These are phyloP conservation scores for Heliconius nattereri DNA, from an alignment of 1,140 invertebrate species.

Conservation along the genomic window DNA sequence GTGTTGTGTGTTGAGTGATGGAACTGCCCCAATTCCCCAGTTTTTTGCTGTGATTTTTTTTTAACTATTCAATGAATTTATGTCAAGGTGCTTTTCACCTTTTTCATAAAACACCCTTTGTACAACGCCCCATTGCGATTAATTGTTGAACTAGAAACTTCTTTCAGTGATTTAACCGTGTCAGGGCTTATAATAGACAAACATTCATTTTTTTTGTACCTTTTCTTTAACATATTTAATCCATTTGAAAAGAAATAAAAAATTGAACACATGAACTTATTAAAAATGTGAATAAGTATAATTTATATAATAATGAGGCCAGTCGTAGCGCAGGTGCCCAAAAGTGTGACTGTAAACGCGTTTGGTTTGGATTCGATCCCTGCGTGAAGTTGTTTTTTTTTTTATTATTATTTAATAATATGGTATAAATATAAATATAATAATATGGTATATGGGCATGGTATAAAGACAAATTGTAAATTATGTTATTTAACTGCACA, in stretches of 20 bases:
- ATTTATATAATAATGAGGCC: too few species aligned
- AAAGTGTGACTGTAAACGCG: too few species aligned
- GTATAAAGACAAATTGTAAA: neutral
- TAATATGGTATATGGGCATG: too few species aligned
- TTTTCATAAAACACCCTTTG: slow-evolving; percentile 16
- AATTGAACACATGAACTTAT: neutral
- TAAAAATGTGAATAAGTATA: too few species aligned
- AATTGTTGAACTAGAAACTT: slow-evolving; percentile 49
- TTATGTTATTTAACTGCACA: neutral
- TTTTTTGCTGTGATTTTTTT: neutral
- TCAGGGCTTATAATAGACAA: slow-evolving; percentile 40
- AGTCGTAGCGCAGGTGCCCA: too few species aligned
- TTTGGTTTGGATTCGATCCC: too few species aligned
- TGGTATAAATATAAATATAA: too few species aligned
- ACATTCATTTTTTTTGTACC: slow-evolving; percentile 14
- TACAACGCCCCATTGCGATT: slow-evolving; percentile 42
- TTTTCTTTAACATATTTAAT: neutral
- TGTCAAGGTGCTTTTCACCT: slow-evolving; percentile 18
- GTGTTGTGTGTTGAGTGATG: too few species aligned
- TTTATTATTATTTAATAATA: too few species aligned
- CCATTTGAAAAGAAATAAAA: neutral
- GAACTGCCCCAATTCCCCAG: too few species aligned
- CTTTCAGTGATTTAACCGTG: slow-evolving; percentile 45
- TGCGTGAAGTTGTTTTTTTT: too few species aligned
- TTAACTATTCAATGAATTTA: neutral